Evolutionary conservation across 2,888 invertebrate species (phyloP).

Genomic region (Troides aeacus): DNA sequence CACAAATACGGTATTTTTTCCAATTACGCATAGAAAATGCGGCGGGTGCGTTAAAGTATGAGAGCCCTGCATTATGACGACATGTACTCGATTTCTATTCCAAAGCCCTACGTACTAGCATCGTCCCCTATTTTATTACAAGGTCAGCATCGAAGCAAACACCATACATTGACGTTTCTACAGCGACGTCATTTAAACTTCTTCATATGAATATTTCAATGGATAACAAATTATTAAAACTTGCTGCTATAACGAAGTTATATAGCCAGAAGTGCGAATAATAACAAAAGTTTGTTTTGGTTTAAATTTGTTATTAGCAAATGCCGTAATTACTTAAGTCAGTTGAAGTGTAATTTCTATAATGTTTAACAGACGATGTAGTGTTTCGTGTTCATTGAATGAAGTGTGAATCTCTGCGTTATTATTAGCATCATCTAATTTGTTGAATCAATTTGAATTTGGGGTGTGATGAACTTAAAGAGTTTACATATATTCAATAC

Average conservation of each 20-base stretch:
- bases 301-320: slow-evolving; percentile 44
- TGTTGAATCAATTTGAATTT: background rate
- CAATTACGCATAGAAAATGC: background rate
- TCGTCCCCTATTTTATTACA: slow-evolving; percentile 24
- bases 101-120: slow-evolving; percentile 34
- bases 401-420: background rate
- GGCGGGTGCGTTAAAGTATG: slow-evolving; percentile 6
- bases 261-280: slow-evolving; percentile 39
- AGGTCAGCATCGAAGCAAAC: background rate
- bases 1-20: background rate
- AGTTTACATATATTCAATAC: background rate
- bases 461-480: background rate
- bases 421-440: background rate
- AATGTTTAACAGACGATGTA: background rate
- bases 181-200: background rate
- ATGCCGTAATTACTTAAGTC: slow-evolving; percentile 10
- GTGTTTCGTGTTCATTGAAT: background rate
- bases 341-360: background rate
- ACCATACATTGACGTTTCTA: slow-evolving; percentile 24
- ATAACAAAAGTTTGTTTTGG: slow-evolving; percentile 56
- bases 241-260: slow-evolving; percentile 44
- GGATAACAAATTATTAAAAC: slow-evolving; percentile 6
- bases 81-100: slow-evolving; percentile 55
- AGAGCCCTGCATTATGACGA: slow-evolving; percentile 47
- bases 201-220: slow-evolving; percentile 23